phyloP scores from a whole-genome alignment of 2,113 vertebrate species.

The Excalfactoria chinensis region DNA sequence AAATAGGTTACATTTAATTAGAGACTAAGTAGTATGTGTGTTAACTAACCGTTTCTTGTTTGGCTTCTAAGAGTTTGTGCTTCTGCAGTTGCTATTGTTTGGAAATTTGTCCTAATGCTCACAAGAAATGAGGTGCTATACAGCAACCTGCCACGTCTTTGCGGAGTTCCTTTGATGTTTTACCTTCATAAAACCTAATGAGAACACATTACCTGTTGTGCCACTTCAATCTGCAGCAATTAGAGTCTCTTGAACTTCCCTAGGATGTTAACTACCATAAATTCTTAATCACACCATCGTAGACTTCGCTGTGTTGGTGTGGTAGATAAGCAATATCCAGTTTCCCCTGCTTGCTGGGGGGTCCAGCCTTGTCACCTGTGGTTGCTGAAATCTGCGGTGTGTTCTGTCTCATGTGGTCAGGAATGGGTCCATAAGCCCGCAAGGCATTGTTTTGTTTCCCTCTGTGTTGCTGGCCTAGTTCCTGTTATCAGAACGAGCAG shows the following conservation, averaged over 20 bases:
- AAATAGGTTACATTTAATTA: constrained; percentile 20
- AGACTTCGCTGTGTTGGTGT: background rate
- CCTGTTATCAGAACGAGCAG: background rate
- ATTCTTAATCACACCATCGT: background rate
- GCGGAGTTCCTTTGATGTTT: background rate
- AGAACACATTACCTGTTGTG: background rate
- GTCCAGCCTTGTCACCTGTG: background rate
- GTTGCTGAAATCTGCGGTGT: background rate
- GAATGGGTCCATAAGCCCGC: background rate
- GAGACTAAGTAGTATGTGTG: background rate
- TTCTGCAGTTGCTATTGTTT: background rate
- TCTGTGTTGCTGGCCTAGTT: background rate
- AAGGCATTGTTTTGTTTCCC: background rate
- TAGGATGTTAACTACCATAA: background rate
- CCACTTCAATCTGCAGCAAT: background rate
- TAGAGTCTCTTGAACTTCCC: background rate
- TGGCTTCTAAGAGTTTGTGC: background rate
- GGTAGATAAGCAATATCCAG: background rate
- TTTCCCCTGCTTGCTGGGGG: background rate
- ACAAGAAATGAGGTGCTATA: fast-evolving
- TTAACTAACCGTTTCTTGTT: background rate
- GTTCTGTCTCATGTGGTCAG: background rate
- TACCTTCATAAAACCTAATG: background rate
- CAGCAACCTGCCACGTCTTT: background rate
- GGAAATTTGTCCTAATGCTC: background rate